Evolutionary conservation across 1,140 invertebrate genomes (phyloP).

Genomic region (Drosophila repleta): DNA sequence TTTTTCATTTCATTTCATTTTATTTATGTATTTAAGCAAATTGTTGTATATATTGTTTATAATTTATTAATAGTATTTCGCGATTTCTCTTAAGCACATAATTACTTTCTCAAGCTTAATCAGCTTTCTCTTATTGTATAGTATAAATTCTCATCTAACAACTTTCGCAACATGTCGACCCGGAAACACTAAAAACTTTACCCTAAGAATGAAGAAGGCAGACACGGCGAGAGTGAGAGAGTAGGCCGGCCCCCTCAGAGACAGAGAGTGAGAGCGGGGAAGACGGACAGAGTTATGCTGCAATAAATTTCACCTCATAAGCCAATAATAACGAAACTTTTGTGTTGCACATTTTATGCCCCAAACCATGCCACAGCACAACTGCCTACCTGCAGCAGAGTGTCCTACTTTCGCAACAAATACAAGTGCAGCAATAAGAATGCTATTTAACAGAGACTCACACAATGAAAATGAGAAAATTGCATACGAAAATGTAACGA

Average conservation of each 20-base stretch:
- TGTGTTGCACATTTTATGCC: slow-evolving; percentile 75
- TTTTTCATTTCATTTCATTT: neutral
- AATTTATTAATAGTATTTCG: neutral
- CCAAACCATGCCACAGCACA: slow-evolving; percentile 8
- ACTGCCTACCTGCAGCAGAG: slow-evolving; percentile 68
- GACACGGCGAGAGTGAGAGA: neutral
- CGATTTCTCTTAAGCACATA: neutral
- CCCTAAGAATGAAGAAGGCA: neutral
- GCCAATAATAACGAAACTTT: slow-evolving; percentile 82
- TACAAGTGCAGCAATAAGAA: slow-evolving; percentile 64
- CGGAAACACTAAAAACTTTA: neutral
- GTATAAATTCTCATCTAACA: slow-evolving; percentile 12
- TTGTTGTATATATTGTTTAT: neutral
- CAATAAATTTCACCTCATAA: slow-evolving; percentile 81
- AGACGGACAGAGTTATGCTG: slow-evolving; percentile 60
- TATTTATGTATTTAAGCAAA: neutral
- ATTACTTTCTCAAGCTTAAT: slow-evolving; percentile 23
- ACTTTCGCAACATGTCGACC: slow-evolving; percentile 8
- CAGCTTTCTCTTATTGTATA: slow-evolving; percentile 8
- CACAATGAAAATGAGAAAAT: slow-evolving; percentile 70
- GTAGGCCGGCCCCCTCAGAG: too few relatives aligned
- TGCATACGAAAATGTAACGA: slow-evolving; percentile 69
- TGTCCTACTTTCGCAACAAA: slow-evolving; percentile 78
- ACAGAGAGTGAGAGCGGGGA: neutral
- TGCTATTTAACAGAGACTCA: slow-evolving; percentile 63